Base-by-base conservation (phyloP, 2,113 vertebrate genomes). In the Sphaerodactylus townsendi region DNA sequence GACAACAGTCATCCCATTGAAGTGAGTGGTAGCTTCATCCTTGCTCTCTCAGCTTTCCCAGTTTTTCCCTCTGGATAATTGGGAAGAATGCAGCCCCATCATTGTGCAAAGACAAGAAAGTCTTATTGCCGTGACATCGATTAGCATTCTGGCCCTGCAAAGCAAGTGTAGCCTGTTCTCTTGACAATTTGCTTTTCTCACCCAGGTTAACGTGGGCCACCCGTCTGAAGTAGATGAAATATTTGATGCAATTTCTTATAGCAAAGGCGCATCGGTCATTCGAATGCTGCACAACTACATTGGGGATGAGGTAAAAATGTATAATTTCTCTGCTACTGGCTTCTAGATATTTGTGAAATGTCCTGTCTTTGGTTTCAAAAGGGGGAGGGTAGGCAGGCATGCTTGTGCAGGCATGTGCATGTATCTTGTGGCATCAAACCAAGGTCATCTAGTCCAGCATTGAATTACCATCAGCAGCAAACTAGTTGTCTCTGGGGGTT, bases 1-100 rank as follows among this genome's bases (percentile, higher is more conserved):
- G 98, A 99, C 94, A 99, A 98, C 95, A 99, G 99, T 89, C 99
- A 99, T 81, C 98, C 99, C 56, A 99, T 99, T 56, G 98, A 99
- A 97, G 98, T 99, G 89, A 85, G 89, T 76, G 33, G 39, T 79
- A 2, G 1, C 65, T 79, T 8, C 39, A 76, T 79, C 77, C 41
- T 37, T 53, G 10, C 53, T 82, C 41, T 9, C 21, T 62, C 5
- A 37, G 30, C 39, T 33, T 8, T 8, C 5, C n/a, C 35, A 10
- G 53, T 56, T 62, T 75, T 90, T 33, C 86, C 70, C 65, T 85
- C 73, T 17, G 46, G 0, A 13, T 0, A 39, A 37, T 56, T 23
- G 23, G 10, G 77, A 53, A 64, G 62, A 21, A 77, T 65, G 81
- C 70, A 65, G 87, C 19, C 66, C n/a, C 1, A 3, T 35, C 33